A percentile compares a stretch with the other conserved stretches of the same genome.
Evolutionary conservation across 2,113 vertebrate species (phyloP).

Genomic region (Cygnus atratus): DNA sequence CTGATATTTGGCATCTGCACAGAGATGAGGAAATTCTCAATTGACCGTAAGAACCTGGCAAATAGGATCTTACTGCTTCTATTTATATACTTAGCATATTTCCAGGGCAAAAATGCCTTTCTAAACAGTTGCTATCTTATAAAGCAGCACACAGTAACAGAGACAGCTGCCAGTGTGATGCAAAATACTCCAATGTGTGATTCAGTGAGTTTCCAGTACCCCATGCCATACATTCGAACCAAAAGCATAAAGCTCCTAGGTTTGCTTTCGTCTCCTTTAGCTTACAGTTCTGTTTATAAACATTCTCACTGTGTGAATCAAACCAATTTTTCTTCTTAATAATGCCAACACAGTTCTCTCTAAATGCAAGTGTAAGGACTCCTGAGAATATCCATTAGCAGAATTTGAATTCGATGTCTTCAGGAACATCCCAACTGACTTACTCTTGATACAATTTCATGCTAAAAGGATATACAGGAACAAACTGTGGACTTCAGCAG

Average conservation of each 20-base stretch:
- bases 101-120: not conserved
- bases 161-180: not conserved
- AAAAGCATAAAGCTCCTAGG: not conserved
- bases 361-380: not conserved
- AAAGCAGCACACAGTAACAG: conserved; percentile 1
- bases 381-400: not conserved
- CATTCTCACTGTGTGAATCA: not conserved
- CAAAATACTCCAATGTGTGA: not conserved
- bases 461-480: not conserved
- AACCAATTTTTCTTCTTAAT: not conserved
- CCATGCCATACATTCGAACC: not conserved
- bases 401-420: not conserved
- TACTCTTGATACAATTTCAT: not conserved
- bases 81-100: not conserved
- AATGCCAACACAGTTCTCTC: not conserved
- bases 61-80: not conserved
- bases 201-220: conserved; percentile 1
- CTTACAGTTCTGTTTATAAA: not conserved
- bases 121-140: not conserved
- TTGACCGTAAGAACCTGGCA: not conserved
- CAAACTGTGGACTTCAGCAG: not conserved
- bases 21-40: not conserved
- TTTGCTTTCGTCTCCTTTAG: not conserved
- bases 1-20: not conserved
- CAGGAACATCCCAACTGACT: not conserved